Evolutionary conservation across 1,140 invertebrate species (phyloP).

Genomic region (Calliphora vicina): DNA sequence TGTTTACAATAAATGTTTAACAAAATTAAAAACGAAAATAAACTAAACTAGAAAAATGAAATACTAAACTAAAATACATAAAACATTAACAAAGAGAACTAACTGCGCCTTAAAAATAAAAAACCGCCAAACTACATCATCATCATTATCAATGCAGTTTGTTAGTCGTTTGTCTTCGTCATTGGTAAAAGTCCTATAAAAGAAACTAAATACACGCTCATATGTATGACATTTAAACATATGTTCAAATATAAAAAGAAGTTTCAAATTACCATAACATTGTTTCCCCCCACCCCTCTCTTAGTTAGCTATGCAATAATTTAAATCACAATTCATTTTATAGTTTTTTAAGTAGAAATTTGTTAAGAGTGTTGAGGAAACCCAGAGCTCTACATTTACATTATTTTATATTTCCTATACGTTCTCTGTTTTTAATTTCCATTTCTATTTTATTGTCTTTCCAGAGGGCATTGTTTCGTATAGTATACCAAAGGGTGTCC

Average conservation of each 20-base stretch:
- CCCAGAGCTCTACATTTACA: neutral
- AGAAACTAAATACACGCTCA: neutral
- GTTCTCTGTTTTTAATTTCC: neutral
- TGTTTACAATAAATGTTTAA: constrained; percentile 4
- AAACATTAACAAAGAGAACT: neutral
- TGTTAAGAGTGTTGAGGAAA: too few species aligned
- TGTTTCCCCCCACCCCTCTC: neutral
- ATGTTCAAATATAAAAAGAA: neutral
- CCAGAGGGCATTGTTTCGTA: constrained; percentile 85
- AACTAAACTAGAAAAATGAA: neutral
- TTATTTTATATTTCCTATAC: neutral
- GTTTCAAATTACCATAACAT: neutral
- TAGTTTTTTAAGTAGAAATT: neutral
- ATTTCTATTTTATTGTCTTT: constrained; percentile 43
- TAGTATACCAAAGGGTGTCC: constrained; percentile 81
- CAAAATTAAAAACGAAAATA: neutral
- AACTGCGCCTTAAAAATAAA: constrained; percentile 4
- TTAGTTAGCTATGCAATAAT: neutral
- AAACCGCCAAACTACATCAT: neutral
- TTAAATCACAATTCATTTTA: neutral
- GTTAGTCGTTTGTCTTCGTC: constrained; percentile 12
- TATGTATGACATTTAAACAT: neutral
- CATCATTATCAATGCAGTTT: neutral
- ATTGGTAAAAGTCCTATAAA: neutral
- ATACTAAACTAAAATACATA: neutral